Evolutionary conservation across 2,888 invertebrate genomes (phyloP).

Genomic region (Limenitis camilla): DNA sequence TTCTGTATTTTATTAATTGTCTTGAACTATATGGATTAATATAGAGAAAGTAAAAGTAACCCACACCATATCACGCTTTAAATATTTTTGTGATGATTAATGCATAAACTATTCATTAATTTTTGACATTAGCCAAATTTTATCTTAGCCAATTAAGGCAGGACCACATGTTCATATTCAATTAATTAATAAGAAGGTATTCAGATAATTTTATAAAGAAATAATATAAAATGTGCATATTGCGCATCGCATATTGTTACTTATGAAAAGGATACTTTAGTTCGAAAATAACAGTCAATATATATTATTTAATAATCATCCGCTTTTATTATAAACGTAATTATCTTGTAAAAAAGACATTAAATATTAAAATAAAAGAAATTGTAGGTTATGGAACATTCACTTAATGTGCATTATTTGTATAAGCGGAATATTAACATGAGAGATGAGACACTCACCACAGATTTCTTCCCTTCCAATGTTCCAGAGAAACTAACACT

Average conservation of each 20-base stretch:
- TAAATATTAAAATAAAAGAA: background rate
- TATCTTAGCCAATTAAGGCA: no score
- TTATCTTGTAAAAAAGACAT: background rate
- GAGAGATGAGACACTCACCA: slow-evolving; percentile 13
- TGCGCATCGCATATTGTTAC: slow-evolving; percentile 1
- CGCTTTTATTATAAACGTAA: no score
- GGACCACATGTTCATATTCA: no score
- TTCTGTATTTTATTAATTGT: no score
- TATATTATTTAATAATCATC: no score
- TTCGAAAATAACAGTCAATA: no score
- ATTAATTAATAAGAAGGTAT: background rate
- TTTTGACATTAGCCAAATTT: no score
- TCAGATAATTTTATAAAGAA: background rate
- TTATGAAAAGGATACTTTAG: background rate
- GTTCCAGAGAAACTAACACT: slow-evolving; percentile 48
- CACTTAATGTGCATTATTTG: slow-evolving; percentile 11
- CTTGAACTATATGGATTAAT: no score
- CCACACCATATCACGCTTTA: no score
- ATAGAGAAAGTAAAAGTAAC: no score
- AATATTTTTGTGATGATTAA: no score
- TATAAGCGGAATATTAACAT: background rate
- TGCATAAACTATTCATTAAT: no score
- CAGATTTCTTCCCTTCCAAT: slow-evolving; percentile 26
- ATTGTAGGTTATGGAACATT: slow-evolving; percentile 19
- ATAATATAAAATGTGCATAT: background rate